Percentiles rank a stretch among this genome's conserved stretches.
Evolutionary conservation across 2,797 vertebrate genomes (phyloP).

Genomic region (Typhlichthys eigenmanni): DNA sequence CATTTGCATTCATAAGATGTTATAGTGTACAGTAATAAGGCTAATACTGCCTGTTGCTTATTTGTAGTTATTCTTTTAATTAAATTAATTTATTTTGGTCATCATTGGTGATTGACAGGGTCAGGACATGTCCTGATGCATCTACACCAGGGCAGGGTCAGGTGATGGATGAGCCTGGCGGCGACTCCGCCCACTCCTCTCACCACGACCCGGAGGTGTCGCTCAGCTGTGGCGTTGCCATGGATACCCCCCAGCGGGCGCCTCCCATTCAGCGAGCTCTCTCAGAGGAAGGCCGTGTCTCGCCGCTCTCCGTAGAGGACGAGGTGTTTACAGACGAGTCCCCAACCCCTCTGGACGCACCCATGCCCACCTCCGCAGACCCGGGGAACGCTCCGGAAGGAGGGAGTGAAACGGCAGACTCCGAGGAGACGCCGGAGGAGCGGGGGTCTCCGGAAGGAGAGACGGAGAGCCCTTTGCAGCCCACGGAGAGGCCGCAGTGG

Average conservation of each 20-base stretch:
- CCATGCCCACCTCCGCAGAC: slow-evolving; percentile 22
- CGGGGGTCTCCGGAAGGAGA: slow-evolving; percentile 47
- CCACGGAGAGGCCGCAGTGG: slow-evolving; percentile 56
- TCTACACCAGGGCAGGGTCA: slow-evolving; percentile 42
- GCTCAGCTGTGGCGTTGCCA: slow-evolving; percentile 72
- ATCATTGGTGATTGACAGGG: slow-evolving; percentile 30
- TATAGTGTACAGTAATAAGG: no score
- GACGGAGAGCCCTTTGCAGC: slow-evolving; percentile 29
- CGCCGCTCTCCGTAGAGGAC: slow-evolving; percentile 17
- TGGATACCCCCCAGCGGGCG: slow-evolving; percentile 69
- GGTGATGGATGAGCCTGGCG: slow-evolving; percentile 48
- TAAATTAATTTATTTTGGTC: not conserved
- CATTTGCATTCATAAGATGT: no score
- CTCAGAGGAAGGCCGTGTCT: slow-evolving; percentile 28
- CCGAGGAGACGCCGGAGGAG: slow-evolving; percentile 17
- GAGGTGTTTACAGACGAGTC: slow-evolving; percentile 23
- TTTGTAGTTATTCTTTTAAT: no score
- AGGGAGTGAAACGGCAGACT: slow-evolving; percentile 30
- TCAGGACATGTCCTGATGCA: slow-evolving; percentile 28
- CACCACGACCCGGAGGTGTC: slow-evolving; percentile 62
- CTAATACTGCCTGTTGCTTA: no score
- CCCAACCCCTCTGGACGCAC: slow-evolving; percentile 11
- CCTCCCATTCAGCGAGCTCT: slow-evolving; percentile 43
- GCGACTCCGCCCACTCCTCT: not conserved
- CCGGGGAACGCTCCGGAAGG: slow-evolving; percentile 20